A percentile compares a stretch with the other conserved stretches of the same genome.
Conservation (phyloP, 2,888 invertebrate species). For the Entomobrya proxima region DNA sequence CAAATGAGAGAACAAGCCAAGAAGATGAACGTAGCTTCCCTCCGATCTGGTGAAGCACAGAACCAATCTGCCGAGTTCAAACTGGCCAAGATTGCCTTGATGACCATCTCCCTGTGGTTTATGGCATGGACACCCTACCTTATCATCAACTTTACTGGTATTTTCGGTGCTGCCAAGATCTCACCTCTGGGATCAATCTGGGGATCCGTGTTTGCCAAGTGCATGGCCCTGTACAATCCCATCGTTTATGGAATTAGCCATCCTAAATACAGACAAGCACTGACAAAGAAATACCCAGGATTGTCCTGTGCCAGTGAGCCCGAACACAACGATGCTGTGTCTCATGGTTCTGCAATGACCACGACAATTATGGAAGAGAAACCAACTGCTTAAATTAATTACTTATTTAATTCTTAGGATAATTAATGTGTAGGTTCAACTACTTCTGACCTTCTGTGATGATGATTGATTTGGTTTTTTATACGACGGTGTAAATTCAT, state of each 20-base stretch:
- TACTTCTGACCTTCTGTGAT: constrained; percentile 5
- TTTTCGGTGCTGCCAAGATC: constrained; percentile 75
- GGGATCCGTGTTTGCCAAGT: constrained; percentile 78
- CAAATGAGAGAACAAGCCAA: constrained; percentile 77
- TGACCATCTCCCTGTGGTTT: constrained; percentile 78
- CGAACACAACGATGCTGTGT: constrained; percentile 80
- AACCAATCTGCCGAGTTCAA: constrained; percentile 75
- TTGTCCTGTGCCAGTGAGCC: constrained; percentile 82
- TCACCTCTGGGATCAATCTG: constrained; percentile 76
- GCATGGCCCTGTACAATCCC: constrained; percentile 77
- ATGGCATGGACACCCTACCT: constrained; percentile 77
- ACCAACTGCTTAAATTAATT: constrained; percentile 77
- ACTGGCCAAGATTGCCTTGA: constrained; percentile 77
- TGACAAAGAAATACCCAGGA: constrained; percentile 86
- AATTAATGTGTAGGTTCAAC: background rate
- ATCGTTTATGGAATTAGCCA: constrained; percentile 76
- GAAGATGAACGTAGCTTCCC: constrained; percentile 77
- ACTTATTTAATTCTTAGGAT: constrained; percentile 3
- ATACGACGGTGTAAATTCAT: constrained; percentile 1
- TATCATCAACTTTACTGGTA: constrained; percentile 75
- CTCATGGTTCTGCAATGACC: constrained; percentile 84
- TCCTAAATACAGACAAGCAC: constrained; percentile 80
- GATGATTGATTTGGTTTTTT: constrained; percentile 37
- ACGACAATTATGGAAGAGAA: constrained; percentile 82
- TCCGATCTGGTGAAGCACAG: constrained; percentile 75